Conservation (phyloP, 2,797 vertebrate species). For the Erpetoichthys calabaricus region DNA sequence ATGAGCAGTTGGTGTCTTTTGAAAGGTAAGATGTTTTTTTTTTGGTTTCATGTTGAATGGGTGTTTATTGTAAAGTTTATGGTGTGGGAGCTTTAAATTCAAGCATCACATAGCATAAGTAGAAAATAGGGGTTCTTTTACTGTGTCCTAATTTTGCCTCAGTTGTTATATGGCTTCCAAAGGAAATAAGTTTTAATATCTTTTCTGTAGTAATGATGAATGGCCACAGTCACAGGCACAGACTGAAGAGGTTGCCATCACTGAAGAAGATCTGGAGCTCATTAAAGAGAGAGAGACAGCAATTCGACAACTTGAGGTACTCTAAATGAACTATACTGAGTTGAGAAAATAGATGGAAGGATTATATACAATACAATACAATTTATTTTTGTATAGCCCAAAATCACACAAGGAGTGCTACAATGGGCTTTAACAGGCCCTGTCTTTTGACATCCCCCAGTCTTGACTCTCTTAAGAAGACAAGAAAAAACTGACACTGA, state of each 20-base stretch:
- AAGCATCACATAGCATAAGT: not conserved
- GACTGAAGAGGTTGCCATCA: slow-evolving; percentile 69
- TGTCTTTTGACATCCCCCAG: too few relatives aligned
- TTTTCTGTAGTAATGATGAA: slow-evolving; percentile 67
- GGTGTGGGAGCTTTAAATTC: not conserved
- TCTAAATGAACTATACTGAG: too few relatives aligned
- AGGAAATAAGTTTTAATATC: too few relatives aligned
- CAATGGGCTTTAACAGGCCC: too few relatives aligned
- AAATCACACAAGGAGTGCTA: too few relatives aligned
- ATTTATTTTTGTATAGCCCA: too few relatives aligned
- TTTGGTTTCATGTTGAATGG: not conserved
- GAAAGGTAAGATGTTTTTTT: slow-evolving; percentile 61
- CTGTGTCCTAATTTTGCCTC: too few relatives aligned
- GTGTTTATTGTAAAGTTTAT: not conserved
- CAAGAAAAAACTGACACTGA: too few relatives aligned
- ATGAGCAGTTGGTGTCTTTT: slow-evolving; percentile 86
- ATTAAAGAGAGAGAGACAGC: slow-evolving; percentile 91
- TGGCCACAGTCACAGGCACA: slow-evolving; percentile 77
- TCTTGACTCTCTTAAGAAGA: too few relatives aligned
- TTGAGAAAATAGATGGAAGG: too few relatives aligned
- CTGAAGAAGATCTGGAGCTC: slow-evolving; percentile 85
- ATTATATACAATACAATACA: too few relatives aligned
- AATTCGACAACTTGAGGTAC: slow-evolving; percentile 83
- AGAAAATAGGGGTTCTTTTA: not conserved
- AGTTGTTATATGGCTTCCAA: too few relatives aligned